phyloP scores from a whole-genome alignment of 2,113 vertebrate species.

The Paralichthys olivaceus region DNA sequence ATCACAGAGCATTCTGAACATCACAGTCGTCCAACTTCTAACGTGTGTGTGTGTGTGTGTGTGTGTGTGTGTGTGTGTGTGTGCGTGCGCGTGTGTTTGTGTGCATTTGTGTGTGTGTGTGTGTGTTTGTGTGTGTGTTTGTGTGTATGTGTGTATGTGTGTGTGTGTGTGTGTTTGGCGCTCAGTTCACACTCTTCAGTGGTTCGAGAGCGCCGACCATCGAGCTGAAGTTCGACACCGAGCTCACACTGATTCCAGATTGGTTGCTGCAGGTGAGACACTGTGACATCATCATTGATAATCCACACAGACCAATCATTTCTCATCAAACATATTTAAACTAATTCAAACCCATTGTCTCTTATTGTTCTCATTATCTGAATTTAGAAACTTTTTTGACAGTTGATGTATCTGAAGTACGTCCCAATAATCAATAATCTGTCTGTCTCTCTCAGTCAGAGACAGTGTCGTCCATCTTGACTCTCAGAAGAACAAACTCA shows the following conservation, averaged over 20 bases:
- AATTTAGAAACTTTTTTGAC: too few relatives aligned
- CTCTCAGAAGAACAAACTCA: slow-evolving; percentile 86
- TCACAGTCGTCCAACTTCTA: not conserved
- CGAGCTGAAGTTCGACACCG: slow-evolving; percentile 85
- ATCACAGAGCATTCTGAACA: not conserved
- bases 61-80: too few relatives aligned
- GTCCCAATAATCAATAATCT: not conserved
- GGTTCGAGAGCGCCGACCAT: slow-evolving; percentile 87
- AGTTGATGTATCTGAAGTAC: too few relatives aligned
- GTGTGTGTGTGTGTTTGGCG: not conserved
- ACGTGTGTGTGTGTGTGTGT: not conserved
- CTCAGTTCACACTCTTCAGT: slow-evolving; percentile 91
- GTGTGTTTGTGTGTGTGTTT: not conserved
- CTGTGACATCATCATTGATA: not conserved
- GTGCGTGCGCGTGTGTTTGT: too few relatives aligned
- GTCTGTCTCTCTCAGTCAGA: slow-evolving; percentile 81
- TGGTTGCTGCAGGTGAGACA: slow-evolving; percentile 91
- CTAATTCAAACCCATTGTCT: too few relatives aligned
- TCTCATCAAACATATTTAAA: too few relatives aligned
- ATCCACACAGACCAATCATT: too few relatives aligned
- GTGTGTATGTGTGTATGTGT: not conserved
- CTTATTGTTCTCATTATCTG: too few relatives aligned
- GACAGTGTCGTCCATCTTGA: slow-evolving; percentile 86
- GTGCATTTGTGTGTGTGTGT: too few relatives aligned
- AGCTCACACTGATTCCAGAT: slow-evolving; percentile 88